Evolutionary conservation across 2,888 invertebrate genomes (phyloP).

Genomic region (Acleris emargana): DNA sequence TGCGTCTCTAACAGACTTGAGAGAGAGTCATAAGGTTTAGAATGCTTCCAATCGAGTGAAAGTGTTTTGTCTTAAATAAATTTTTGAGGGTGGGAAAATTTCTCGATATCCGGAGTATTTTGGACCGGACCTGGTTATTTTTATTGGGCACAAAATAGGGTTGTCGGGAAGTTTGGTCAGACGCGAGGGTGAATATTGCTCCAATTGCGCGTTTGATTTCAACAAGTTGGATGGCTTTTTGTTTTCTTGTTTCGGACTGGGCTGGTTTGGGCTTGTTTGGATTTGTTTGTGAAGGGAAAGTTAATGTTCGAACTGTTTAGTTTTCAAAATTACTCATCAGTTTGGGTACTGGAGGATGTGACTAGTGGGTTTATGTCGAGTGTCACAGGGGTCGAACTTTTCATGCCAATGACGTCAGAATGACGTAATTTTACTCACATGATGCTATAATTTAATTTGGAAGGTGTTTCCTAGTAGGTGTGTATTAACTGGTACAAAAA

Average conservation of each 20-base stretch:
- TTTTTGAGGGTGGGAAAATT: slow-evolving; percentile 74
- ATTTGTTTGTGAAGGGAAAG: slow-evolving; percentile 1
- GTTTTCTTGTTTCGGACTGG: slow-evolving; percentile 6
- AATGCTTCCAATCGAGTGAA: slow-evolving; percentile 37
- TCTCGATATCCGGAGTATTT: slow-evolving; percentile 65
- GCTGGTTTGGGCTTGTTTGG: background rate
- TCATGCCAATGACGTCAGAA: too few relatives aligned
- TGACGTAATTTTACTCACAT: too few relatives aligned
- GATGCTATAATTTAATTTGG: too few relatives aligned
- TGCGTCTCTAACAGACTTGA: slow-evolving; percentile 41
- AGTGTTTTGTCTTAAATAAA: slow-evolving; percentile 47
- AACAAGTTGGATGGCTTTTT: slow-evolving; percentile 48
- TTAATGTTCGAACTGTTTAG: background rate
- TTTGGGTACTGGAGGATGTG: too few relatives aligned
- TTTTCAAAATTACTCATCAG: background rate
- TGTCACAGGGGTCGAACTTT: too few relatives aligned
- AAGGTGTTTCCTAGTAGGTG: too few relatives aligned
- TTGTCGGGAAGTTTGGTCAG: slow-evolving; percentile 68
- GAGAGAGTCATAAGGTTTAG: fast-evolving
- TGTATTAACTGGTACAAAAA: too few relatives aligned
- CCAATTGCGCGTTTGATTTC: slow-evolving; percentile 55
- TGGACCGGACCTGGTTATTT: slow-evolving; percentile 73
- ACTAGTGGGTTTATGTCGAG: too few relatives aligned
- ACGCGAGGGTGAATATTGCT: slow-evolving; percentile 55
- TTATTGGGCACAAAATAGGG: slow-evolving; percentile 79